phyloP scores from a whole-genome alignment of 1,140 invertebrate species.

The Telenomus remus region DNA sequence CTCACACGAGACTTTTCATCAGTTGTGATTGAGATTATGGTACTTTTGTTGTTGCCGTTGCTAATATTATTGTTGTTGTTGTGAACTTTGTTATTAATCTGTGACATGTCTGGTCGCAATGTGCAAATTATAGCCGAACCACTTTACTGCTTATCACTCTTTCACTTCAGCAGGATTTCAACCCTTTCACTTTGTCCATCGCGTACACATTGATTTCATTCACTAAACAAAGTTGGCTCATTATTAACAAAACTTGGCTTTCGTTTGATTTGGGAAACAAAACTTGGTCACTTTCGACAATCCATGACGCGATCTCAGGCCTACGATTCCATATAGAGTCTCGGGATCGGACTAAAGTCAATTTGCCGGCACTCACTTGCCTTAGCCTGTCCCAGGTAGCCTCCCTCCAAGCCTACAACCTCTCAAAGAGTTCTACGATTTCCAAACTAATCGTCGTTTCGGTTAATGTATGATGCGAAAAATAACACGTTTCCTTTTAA shows the following conservation, averaged over 20 bases:
- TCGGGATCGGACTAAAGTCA: constrained; percentile 54
- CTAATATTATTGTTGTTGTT: constrained; percentile 47
- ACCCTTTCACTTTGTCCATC: constrained; percentile 23
- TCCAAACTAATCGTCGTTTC: constrained; percentile 19
- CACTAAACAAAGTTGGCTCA: not conserved
- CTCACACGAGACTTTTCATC: constrained; percentile 62
- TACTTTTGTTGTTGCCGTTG: constrained; percentile 56
- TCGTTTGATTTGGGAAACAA: too few relatives aligned
- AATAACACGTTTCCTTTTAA: not conserved
- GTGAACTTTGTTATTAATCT: constrained; percentile 46
- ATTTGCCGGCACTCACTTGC: constrained; percentile 52
- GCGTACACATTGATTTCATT: not conserved
- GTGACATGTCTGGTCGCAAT: constrained; percentile 53
- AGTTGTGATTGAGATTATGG: constrained; percentile 39
- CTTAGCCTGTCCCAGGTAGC: constrained; percentile 46
- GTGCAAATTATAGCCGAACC: not conserved
- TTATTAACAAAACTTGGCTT: too few relatives aligned
- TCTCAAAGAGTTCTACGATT: constrained; percentile 25
- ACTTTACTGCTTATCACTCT: constrained; percentile 8
- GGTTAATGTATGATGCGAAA: not conserved
- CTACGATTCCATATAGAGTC: constrained; percentile 36
- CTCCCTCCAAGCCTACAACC: constrained; percentile 42
- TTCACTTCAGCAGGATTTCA: constrained; percentile 20
- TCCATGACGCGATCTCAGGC: not conserved
- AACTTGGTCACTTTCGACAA: too few relatives aligned